phyloP scores from a whole-genome alignment of 1,140 invertebrate genomes.

The Achroia grisella region DNA sequence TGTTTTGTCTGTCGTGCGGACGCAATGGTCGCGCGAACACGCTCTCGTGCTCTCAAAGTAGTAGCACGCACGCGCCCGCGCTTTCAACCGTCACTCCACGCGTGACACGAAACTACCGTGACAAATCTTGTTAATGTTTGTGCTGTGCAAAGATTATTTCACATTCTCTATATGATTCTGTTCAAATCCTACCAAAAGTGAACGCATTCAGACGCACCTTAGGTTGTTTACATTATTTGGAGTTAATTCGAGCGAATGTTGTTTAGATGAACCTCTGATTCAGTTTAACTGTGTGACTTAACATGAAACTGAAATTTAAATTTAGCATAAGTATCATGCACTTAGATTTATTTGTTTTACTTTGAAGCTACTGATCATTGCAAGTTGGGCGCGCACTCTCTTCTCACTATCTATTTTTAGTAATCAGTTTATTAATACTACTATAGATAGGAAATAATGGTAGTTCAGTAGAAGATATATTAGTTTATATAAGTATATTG shows the following conservation, averaged over 20 bases:
- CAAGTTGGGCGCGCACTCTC: background rate
- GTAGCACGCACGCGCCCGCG: conserved; percentile 21
- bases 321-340: conserved; percentile 8
- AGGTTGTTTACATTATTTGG: conserved; percentile 53
- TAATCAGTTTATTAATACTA: background rate
- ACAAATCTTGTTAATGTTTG: conserved; percentile 49
- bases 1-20: conserved; percentile 51
- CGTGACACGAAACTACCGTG: conserved; percentile 20
- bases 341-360: conserved; percentile 5
- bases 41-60: conserved; percentile 19
- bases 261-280: conserved; percentile 58
- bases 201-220: conserved; percentile 40
- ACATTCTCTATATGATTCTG: conserved; percentile 12
- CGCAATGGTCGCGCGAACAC: conserved; percentile 57
- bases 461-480: too few species aligned
- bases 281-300: conserved; percentile 32
- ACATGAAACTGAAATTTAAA: conserved; percentile 15
- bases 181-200: conserved; percentile 8
- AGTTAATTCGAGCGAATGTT: conserved; percentile 42
- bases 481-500: too few species aligned
- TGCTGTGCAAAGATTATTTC: conserved; percentile 49
- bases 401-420: conserved; percentile 2
- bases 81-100: conserved; percentile 16
- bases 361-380: conserved; percentile 1
- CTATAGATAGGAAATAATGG: too few species aligned